phyloP scores from a whole-genome alignment of 2,888 invertebrate genomes.

The Drosophila falleni region DNA sequence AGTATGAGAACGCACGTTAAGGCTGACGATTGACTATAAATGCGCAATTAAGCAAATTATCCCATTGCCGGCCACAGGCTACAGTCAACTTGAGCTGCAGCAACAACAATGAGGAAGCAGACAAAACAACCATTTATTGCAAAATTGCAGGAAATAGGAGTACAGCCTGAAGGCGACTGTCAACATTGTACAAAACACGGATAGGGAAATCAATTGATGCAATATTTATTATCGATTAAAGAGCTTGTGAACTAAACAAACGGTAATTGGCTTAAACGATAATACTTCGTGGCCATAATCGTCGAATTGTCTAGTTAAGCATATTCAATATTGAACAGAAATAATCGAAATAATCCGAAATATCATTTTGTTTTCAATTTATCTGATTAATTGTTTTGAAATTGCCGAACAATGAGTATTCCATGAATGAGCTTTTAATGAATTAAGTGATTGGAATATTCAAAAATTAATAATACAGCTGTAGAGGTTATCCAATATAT shows the following conservation, averaged over 20 bases:
- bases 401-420: neutral
- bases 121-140: constrained; percentile 35
- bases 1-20: constrained; percentile 4
- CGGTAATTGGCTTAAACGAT: neutral
- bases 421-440: no score
- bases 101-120: constrained; percentile 12
- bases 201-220: neutral
- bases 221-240: constrained; percentile 16
- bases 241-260: neutral
- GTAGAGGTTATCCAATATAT: neutral
- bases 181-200: constrained; percentile 13
- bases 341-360: neutral
- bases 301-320: neutral
- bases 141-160: constrained; percentile 21
- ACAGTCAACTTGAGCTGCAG: constrained; percentile 25
- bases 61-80: constrained; percentile 41
- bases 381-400: neutral
- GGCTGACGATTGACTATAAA: constrained; percentile 65
- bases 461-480: neutral
- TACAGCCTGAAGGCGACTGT: constrained; percentile 8
- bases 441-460: neutral
- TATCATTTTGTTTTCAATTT: neutral
- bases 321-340: constrained; percentile 1
- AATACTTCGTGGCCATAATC: neutral
- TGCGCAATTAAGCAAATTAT: constrained; percentile 78